A percentile compares a stretch with the other conserved stretches of the same genome.
phyloP scores from a whole-genome alignment of 2,797 vertebrate genomes.

The Peromyscus aztecus region DNA sequence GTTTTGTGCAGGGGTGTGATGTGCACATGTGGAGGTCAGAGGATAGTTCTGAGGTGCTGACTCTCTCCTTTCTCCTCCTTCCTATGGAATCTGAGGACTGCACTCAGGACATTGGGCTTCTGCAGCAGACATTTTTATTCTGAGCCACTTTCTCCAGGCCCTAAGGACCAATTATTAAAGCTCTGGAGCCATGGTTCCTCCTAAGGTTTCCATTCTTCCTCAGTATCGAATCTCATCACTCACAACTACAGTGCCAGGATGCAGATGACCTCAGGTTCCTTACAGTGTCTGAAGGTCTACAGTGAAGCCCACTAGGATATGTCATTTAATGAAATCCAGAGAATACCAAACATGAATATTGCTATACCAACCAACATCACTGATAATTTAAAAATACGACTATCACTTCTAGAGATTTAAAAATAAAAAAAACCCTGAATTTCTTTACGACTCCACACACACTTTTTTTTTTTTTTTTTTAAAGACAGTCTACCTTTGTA shows the following conservation, averaged over 20 bases:
- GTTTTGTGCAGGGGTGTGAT: not conserved
- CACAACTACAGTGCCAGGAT: not conserved
- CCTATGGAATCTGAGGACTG: not conserved
- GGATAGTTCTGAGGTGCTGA: not conserved
- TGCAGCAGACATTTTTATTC: not conserved
- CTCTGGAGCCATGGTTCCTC: not conserved
- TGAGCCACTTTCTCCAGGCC: not conserved
- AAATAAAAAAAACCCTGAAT: conserved; percentile 65
- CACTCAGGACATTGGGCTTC: not conserved
- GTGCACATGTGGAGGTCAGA: not conserved
- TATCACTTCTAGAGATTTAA: conserved; percentile 42
- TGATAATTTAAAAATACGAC: conserved; percentile 40
- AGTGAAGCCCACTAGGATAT: conserved; percentile 35
- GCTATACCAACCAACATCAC: not conserved
- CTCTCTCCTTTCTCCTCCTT: not conserved
- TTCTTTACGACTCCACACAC: not conserved
- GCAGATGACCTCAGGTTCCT: conserved; percentile 47
- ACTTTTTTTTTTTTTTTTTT: not conserved
- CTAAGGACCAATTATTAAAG: conserved; percentile 43
- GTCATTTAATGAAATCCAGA: conserved; percentile 36
- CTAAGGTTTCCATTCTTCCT: conserved; percentile 15
- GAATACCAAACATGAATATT: conserved; percentile 20
- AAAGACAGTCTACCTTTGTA: not conserved
- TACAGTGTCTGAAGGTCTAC: not conserved
- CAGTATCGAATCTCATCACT: not conserved